phyloP scores from a whole-genome alignment of 2,888 invertebrate species.

The Macropis europaea region DNA sequence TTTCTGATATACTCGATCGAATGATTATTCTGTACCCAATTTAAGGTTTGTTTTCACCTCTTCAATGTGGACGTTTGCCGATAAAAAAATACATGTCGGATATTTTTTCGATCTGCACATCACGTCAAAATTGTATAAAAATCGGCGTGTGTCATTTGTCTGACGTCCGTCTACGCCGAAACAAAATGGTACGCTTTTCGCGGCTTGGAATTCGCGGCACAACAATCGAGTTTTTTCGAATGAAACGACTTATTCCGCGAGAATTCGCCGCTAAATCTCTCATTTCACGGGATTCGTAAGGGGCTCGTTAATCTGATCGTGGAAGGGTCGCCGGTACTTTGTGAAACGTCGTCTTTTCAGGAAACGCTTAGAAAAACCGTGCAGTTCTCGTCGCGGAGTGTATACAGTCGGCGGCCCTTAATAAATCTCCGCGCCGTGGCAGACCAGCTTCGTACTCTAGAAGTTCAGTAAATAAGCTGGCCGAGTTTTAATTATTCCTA shows the following conservation, averaged over 20 bases:
- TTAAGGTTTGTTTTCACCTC: too few species aligned
- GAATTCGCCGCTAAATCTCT: conserved; percentile 25
- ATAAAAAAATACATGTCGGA: too few species aligned
- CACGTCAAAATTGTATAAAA: too few species aligned
- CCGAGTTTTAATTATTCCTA: conserved; percentile 76
- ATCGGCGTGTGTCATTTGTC: too few species aligned
- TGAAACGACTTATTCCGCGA: conserved; percentile 39
- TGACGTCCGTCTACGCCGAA: too few species aligned
- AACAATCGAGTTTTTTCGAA: conserved; percentile 40
- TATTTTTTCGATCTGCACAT: too few species aligned
- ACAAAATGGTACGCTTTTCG: too few species aligned
- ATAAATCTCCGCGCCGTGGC: conserved; percentile 62
- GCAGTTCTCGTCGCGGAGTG: conserved; percentile 38
- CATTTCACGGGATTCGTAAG: conserved; percentile 52
- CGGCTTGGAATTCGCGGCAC: background rate
- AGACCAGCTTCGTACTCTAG: conserved; percentile 42
- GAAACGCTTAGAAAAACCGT: conserved; percentile 53
- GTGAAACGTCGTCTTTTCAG: conserved; percentile 51
- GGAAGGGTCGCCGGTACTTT: conserved; percentile 53
- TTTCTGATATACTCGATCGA: too few species aligned
- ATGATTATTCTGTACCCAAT: too few species aligned
- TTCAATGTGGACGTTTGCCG: too few species aligned
- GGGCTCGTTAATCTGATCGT: conserved; percentile 59
- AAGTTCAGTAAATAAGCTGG: conserved; percentile 71
- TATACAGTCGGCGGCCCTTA: conserved; percentile 61